These are phyloP conservation scores for Acropora tenuis DNA, from an alignment of 64 coral and sea anemone species.

Conservation along the genomic window DNA sequence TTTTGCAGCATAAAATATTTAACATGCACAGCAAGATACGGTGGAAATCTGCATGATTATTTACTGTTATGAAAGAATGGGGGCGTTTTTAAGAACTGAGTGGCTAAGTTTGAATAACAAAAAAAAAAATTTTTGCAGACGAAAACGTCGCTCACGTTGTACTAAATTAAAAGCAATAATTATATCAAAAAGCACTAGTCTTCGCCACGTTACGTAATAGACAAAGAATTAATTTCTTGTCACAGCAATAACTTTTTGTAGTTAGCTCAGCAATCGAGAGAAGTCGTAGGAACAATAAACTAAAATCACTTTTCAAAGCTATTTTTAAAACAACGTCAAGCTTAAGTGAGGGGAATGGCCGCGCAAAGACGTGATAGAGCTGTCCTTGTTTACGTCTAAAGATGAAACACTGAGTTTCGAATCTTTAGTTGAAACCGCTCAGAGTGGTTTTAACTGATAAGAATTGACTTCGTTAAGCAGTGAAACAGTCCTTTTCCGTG, in stretches of 20 bases:
- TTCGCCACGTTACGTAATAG: not conserved
- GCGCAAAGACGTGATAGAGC: not conserved
- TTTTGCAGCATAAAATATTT: conserved; percentile 20
- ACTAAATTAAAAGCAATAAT: not conserved
- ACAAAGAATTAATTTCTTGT: not conserved
- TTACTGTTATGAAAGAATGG: no score
- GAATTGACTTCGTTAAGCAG: not conserved
- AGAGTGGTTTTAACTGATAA: not conserved
- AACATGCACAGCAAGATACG: not conserved
- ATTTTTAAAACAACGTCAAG: not conserved
- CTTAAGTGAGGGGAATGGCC: not conserved
- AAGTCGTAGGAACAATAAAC: not conserved
- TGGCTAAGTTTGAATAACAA: not conserved
- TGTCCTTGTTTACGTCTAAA: conserved; percentile 2
- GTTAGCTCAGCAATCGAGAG: not conserved
- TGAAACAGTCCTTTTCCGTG: not conserved
- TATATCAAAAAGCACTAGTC: not conserved
- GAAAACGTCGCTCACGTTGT: not conserved
- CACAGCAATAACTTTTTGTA: not conserved
- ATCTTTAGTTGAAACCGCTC: not conserved
- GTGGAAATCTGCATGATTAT: not conserved
- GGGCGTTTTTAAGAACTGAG: not conserved
- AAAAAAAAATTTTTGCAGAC: not conserved
- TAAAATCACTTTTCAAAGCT: conserved; percentile 19
- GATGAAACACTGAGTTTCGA: not conserved